Base-by-base conservation (phyloP, 2,113 vertebrate species). In the Crotophaga sulcirostris region DNA sequence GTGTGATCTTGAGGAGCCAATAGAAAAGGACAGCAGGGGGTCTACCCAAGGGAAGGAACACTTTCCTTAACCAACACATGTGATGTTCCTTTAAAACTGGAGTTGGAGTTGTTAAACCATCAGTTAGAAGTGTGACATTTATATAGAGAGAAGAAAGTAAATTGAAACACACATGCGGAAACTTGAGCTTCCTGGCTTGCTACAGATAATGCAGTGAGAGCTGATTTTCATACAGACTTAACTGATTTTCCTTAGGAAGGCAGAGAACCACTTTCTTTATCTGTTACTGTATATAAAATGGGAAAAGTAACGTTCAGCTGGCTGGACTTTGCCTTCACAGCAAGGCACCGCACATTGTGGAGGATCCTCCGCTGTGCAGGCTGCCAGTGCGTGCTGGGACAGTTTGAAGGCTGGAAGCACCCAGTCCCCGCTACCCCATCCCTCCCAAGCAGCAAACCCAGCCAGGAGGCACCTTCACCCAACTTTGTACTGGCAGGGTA, bases 271-370 rank as follows among this genome's bases (percentile, higher is more conserved):
- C 2, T 1, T 58, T 82, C 45, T 20, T 1, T 31, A 9, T 23
- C 49, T n/a, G 36, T 33, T 23, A 11, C 54, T 68, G 9, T 16
- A 12, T 24, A 3, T 16, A 24, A 63, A 79, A 80, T 5, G 4
- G 44, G 33, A 9, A 56, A 47, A 34, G 19, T 29, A 34, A 6
- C 15, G 7, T 73, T 49, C 51, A 67, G n/a, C 29, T 31, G 55
- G 2, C 51, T 72, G 40, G 6, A 21, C 70, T 49, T 29, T 55
- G 42, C 38, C 33, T 44, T 83, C 55, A 9, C 36, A 40, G 21
- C 26, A 33, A 11, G 10, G 15, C 17, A 58, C 26, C 0, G 0
- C 28, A 5, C 20, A 6, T 55, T 51, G 9, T 1, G 0, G 47
- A 26, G 70, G 16, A 34, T n/a, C 11, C 9, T 68, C 40, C 25